phyloP scores from a whole-genome alignment of 2,888 invertebrate species.

The Abrostola tripartita region DNA sequence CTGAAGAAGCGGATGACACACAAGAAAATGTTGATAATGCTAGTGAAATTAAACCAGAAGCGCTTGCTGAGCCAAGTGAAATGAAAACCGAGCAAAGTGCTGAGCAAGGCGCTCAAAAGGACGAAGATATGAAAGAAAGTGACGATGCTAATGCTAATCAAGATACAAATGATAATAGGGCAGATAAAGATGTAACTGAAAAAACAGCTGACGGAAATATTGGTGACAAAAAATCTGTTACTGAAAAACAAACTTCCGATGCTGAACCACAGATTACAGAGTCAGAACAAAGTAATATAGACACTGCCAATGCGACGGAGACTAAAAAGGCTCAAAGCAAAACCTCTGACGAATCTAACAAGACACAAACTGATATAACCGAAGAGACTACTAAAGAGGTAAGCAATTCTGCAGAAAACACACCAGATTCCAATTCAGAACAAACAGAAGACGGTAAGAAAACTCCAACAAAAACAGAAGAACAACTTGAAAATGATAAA shows the following conservation, averaged over 20 bases:
- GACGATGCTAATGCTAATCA: too few species aligned
- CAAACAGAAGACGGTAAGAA: constrained; percentile 12
- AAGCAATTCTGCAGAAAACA: not conserved
- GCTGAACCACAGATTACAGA: too few species aligned
- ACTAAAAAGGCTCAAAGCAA: not conserved
- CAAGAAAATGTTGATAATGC: not conserved
- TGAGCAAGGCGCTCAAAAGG: not conserved
- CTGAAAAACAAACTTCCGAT: too few species aligned
- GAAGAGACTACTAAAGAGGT: not conserved
- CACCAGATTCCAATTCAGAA: not conserved
- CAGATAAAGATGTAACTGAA: not conserved
- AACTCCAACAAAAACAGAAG: not conserved
- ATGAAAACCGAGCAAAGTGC: not conserved
- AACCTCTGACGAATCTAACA: constrained; percentile 6
- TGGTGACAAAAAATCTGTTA: too few species aligned
- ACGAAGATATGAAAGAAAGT: not conserved
- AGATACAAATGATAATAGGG: not conserved
- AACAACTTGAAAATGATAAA: constrained; percentile 28
- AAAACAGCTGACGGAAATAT: not conserved
- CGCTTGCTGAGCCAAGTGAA: not conserved
- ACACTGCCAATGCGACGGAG: too few species aligned
- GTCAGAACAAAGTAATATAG: too few species aligned
- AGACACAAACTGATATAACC: not conserved
- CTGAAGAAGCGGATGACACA: constrained; percentile 51
- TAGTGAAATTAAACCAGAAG: not conserved